Evolutionary conservation across 1,140 invertebrate genomes (phyloP).

Genomic region (Papilio aristodemus): DNA sequence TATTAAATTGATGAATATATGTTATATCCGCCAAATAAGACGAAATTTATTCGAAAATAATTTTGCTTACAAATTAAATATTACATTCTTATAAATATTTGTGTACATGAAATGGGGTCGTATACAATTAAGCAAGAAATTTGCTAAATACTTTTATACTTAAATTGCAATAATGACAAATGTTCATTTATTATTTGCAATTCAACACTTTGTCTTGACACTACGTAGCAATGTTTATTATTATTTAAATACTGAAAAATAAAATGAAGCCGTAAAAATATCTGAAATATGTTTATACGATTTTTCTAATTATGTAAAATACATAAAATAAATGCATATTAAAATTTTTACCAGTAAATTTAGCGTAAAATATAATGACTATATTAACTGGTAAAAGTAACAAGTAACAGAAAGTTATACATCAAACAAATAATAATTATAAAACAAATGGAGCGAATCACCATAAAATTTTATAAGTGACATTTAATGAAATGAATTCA

Average conservation of each 20-base stretch:
- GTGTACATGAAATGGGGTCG: background rate
- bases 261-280: background rate
- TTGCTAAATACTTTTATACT: background rate
- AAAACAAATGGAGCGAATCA: background rate
- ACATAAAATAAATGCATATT: too few relatives aligned
- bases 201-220: background rate
- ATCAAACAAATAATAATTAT: too few relatives aligned
- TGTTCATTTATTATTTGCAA: constrained; percentile 1
- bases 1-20: constrained; percentile 7
- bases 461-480: background rate
- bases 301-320: too few relatives aligned
- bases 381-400: too few relatives aligned
- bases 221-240: background rate
- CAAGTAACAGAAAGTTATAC: too few relatives aligned
- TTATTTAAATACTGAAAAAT: too few relatives aligned
- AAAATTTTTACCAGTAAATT: too few relatives aligned
- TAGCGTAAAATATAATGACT: too few relatives aligned
- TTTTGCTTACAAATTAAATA: background rate
- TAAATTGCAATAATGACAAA: constrained; percentile 25
- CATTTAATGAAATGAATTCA: constrained; percentile 21
- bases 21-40: background rate
- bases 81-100: background rate
- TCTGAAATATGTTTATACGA: too few relatives aligned
- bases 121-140: constrained; percentile 12
- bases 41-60: background rate